phyloP scores from a whole-genome alignment of 1,140 invertebrate genomes.

The Lerema accius region DNA sequence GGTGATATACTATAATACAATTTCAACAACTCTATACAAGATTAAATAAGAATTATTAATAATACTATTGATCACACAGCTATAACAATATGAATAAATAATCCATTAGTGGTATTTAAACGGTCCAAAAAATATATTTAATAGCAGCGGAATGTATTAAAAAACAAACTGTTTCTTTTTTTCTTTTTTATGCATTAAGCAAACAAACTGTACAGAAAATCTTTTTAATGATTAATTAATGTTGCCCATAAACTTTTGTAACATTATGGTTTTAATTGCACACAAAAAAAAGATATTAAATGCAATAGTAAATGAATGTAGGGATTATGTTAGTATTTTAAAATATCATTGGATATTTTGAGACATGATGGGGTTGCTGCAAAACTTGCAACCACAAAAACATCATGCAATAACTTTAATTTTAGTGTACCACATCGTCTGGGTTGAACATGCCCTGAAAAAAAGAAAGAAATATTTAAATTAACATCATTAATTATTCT shows the following conservation, averaged over 20 bases:
- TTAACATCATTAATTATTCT: no score
- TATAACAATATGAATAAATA: constrained; percentile 21
- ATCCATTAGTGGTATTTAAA: constrained; percentile 23
- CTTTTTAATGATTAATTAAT: no score
- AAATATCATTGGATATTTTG: constrained; percentile 58
- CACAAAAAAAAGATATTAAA: constrained; percentile 56
- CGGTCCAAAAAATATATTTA: constrained; percentile 23
- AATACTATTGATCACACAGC: constrained; percentile 29
- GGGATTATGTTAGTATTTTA: constrained; percentile 50
- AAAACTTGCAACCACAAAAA: constrained; percentile 42
- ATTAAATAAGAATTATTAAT: constrained; percentile 45
- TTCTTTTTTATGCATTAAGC: no score
- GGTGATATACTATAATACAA: constrained; percentile 73
- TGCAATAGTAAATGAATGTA: constrained; percentile 43
- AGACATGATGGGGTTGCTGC: constrained; percentile 53
- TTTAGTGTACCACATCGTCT: constrained; percentile 86
- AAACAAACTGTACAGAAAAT: no score
- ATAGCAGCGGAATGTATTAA: constrained; percentile 61
- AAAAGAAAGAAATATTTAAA: constrained; percentile 52
- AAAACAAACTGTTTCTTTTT: constrained; percentile 35
- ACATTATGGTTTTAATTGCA: constrained; percentile 53
- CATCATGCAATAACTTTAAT: constrained; percentile 66
- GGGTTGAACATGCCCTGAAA: constrained; percentile 94
- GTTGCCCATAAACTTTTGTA: neutral
- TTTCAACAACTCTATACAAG: constrained; percentile 75